Conservation (phyloP, 2,113 vertebrate species). For the Hyaena hyaena region DNA sequence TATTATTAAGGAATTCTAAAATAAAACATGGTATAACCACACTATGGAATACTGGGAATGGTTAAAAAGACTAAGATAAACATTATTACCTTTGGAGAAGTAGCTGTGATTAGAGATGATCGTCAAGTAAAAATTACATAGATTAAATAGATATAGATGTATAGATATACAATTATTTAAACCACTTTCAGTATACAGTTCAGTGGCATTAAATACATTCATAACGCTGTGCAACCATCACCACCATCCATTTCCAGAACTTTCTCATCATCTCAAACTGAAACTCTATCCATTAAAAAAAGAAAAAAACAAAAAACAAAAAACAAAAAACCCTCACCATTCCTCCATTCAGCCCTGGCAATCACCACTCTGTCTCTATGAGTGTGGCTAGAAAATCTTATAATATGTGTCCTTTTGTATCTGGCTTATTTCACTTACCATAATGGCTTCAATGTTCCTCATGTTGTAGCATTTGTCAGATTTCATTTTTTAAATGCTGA, state of each 20-base stretch:
- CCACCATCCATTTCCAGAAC: not conserved
- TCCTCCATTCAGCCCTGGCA: not conserved
- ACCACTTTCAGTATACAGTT: not conserved
- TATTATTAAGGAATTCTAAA: not conserved
- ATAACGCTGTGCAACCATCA: not conserved
- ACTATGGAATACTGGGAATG: not conserved
- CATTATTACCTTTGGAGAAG: not conserved
- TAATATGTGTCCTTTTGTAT: too few relatives aligned
- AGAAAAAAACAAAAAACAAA: too few relatives aligned
- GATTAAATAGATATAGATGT: not conserved
- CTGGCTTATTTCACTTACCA: too few relatives aligned
- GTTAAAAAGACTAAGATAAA: not conserved
- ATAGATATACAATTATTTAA: not conserved
- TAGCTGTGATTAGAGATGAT: not conserved
- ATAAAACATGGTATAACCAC: not conserved
- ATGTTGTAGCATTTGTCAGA: not conserved
- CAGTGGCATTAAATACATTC: not conserved
- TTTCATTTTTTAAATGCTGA: not conserved
- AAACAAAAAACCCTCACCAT: not conserved
- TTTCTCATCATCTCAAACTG: not conserved
- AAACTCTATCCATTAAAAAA: not conserved
- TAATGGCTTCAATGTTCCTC: too few relatives aligned
- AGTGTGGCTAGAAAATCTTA: not conserved
- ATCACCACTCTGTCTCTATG: not conserved
- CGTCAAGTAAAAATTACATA: not conserved